phyloP scores from a whole-genome alignment of 2,113 vertebrate species.

The Hippocampus mohnikei region DNA sequence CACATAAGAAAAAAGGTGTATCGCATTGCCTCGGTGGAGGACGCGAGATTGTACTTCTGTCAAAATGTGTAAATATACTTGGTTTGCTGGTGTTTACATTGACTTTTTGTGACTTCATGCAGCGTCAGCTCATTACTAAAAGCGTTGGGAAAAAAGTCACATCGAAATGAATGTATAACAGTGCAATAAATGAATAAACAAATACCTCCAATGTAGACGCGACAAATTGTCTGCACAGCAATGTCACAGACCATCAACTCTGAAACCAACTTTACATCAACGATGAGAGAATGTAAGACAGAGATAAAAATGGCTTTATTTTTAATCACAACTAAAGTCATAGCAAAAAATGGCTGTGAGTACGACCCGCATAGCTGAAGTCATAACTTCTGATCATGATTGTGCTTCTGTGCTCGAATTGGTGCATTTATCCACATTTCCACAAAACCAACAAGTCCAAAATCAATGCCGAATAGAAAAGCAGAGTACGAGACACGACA shows the following conservation, averaged over 20 bases:
- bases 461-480: constrained; percentile 34
- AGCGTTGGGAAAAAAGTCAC: constrained; percentile 20
- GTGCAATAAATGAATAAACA: constrained; percentile 53
- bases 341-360: constrained; percentile 30
- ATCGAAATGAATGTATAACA: constrained; percentile 51
- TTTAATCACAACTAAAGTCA: constrained; percentile 31
- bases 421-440: constrained; percentile 21
- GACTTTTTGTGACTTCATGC: constrained; percentile 32
- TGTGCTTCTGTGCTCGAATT: constrained; percentile 24
- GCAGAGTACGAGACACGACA: constrained; percentile 33
- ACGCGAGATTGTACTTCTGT: not conserved
- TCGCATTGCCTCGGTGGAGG: constrained; percentile 23
- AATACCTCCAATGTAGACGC: constrained; percentile 19
- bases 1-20: constrained; percentile 28
- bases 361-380: constrained; percentile 11
- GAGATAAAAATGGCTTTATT: constrained; percentile 15
- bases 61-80: not conserved
- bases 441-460: constrained; percentile 40
- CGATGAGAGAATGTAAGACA: constrained; percentile 4
- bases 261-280: constrained; percentile 30
- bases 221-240: constrained; percentile 18
- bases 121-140: constrained; percentile 26
- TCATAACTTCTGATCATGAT: constrained; percentile 25
- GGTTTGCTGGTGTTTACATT: constrained; percentile 18
- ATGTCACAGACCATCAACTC: constrained; percentile 28